phyloP scores from a whole-genome alignment of 2,797 vertebrate genomes.

The Chelonia mydas region DNA sequence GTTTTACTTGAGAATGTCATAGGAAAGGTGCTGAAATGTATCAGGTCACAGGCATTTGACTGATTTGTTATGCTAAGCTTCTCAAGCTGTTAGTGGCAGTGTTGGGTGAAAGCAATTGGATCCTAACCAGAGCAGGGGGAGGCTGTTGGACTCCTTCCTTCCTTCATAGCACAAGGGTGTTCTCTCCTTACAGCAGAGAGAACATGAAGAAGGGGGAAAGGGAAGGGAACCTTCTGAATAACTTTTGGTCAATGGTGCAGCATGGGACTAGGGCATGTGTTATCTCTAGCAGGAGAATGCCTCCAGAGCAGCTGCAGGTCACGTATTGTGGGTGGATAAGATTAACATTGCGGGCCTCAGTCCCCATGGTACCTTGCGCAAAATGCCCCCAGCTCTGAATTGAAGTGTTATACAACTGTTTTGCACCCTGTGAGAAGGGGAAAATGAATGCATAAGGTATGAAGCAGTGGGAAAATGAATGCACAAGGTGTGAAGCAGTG shows the following conservation, averaged over 20 bases:
- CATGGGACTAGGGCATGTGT: not conserved
- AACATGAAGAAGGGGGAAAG: not conserved
- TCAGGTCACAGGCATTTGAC: constrained; percentile 18
- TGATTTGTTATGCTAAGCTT: constrained; percentile 44
- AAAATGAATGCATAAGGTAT: rapidly evolving
- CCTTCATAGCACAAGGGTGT: not conserved
- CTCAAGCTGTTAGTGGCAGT: constrained; percentile 12
- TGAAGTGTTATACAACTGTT: not conserved
- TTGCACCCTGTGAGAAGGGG: rapidly evolving
- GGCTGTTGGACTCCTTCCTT: constrained; percentile 6
- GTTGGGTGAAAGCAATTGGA: not conserved
- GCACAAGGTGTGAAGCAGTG: rapidly evolving
- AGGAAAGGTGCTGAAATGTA: constrained; percentile 42
- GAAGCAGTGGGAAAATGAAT: no score
- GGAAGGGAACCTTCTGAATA: not conserved
- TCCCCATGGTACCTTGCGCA: not conserved
- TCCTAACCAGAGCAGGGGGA: constrained; percentile 1
- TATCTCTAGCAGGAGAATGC: not conserved
- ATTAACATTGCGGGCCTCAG: not conserved
- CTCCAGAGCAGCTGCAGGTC: not conserved
- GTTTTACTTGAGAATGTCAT: constrained; percentile 45
- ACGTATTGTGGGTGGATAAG: not conserved
- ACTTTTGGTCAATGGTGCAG: not conserved
- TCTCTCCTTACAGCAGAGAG: not conserved
- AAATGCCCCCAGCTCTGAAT: rapidly evolving